Evolutionary conservation across 2,113 vertebrate species (phyloP), one percentile per base, ranked within the genome.

Genomic region (Hippocampus comes): DNA sequence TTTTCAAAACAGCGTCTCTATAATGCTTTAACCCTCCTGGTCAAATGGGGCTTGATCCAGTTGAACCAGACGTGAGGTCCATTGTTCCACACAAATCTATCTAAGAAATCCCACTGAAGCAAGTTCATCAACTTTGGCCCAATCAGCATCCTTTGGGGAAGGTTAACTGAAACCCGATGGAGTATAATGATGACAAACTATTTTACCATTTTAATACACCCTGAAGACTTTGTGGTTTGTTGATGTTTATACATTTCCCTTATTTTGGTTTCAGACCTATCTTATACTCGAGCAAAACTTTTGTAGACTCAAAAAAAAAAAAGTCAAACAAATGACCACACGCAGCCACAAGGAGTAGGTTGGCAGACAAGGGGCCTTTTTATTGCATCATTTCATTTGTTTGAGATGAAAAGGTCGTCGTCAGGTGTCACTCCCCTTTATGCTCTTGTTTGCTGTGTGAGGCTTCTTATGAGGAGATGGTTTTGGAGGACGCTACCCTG

Each of bases 401-500:
- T 49, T 70, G 64, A 75, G 71, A 80, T 71, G 71, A 59, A 68
- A 56, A 30, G 38, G 25, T 56, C 5, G n/a, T 21, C 53, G 25
- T 67, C 63, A 42, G 66, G 14, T n/a, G 27, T 55, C 27, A 61
- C 15, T 34, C 78, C 25, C 18, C 63, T 3, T 11, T 30, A n/a
- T 63, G 65, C 65, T 81, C 68, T 15, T 41, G 0, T 51, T 74
- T 63, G 56, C 65, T 72, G 65, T 0, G 1, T 51, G 68, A 69
- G 46, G 43, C 49, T 49, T 48, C 20, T 77, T 80, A 76, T 2
- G n/a, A 0, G 6, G 23, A 11, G 48, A 49, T 64, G 17, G 46
- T 59, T 1, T n/a, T 59, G 9, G 82, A 78, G 72, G 86, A 85
- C 41, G 92, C 81, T 80, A 92, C 71, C 42, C 65, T 49, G 1